Conservation (phyloP, 1,140 invertebrate species). For the Periplaneta americana region DNA sequence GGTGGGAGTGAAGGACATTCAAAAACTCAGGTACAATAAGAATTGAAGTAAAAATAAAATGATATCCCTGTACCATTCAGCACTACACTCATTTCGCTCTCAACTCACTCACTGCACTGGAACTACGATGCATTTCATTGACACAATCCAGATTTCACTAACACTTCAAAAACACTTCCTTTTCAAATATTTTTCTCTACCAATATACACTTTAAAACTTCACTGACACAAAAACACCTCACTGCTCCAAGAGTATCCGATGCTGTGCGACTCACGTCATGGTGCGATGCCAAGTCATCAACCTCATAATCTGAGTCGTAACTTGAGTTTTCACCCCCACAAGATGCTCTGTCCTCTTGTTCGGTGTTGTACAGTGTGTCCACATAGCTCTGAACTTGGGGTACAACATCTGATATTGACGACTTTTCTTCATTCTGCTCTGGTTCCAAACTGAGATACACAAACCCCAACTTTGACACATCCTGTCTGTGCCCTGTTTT, state of each 20-base stretch:
- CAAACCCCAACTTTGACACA: constrained; percentile 10
- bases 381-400: constrained; percentile 14
- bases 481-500: constrained; percentile 5
- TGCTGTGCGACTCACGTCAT: constrained; percentile 70
- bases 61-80: too few relatives aligned
- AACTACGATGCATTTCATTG: too few relatives aligned
- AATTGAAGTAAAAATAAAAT: too few relatives aligned
- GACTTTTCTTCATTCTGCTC: not conserved
- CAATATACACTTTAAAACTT: too few relatives aligned
- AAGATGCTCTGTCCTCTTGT: not conserved
- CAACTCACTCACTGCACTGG: too few relatives aligned
- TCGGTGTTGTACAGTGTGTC: constrained; percentile 13
- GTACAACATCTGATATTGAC: not conserved
- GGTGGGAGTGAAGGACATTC: too few relatives aligned
- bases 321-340: constrained; percentile 69
- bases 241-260: constrained; percentile 78
- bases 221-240: too few relatives aligned
- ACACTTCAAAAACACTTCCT: too few relatives aligned
- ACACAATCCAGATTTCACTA: too few relatives aligned
- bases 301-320: constrained; percentile 81
- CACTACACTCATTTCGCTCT: too few relatives aligned
- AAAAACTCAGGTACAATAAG: too few relatives aligned
- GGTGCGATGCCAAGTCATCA: constrained; percentile 54
- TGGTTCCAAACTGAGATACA: not conserved
- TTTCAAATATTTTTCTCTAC: too few relatives aligned